Conservation (phyloP, 2,797 vertebrate genomes). For the Peromyscus melanophrys region DNA sequence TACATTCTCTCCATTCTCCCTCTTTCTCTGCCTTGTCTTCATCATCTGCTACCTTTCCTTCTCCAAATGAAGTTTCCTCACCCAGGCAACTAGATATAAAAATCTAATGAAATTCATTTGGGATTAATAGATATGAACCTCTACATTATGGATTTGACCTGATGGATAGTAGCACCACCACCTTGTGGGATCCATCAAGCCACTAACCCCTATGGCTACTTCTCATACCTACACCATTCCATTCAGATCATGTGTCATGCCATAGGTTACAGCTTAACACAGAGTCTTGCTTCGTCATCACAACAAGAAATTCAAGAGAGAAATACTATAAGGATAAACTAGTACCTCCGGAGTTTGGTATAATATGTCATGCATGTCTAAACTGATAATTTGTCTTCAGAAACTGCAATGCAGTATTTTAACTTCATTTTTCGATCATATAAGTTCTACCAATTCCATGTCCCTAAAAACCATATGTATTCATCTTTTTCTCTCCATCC, state of each 20-base stretch:
- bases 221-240: conserved; percentile 14
- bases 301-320: conserved; percentile 36
- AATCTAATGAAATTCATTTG: conserved; percentile 46
- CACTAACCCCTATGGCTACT: not conserved
- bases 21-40: not conserved
- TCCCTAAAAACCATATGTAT: not conserved
- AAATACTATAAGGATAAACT: conserved; percentile 51
- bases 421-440: conserved; percentile 35
- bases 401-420: conserved; percentile 1
- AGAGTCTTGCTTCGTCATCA: conserved; percentile 19
- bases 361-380: not conserved
- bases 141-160: not conserved
- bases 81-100: conserved; percentile 36
- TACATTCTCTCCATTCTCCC: not conserved
- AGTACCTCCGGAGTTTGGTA: not conserved
- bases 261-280: conserved; percentile 19
- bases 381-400: conserved; percentile 1
- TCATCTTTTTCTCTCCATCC: conserved; percentile 30
- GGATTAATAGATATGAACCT: conserved; percentile 40
- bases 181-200: not conserved
- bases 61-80: not conserved
- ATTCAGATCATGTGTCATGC: not conserved
- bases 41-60: conserved; percentile 16
- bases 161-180: not conserved
- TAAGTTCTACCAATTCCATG: not conserved